These are phyloP conservation scores for Graphium colonna DNA, from an alignment of 2,888 invertebrate genomes.

Conservation along the genomic window DNA sequence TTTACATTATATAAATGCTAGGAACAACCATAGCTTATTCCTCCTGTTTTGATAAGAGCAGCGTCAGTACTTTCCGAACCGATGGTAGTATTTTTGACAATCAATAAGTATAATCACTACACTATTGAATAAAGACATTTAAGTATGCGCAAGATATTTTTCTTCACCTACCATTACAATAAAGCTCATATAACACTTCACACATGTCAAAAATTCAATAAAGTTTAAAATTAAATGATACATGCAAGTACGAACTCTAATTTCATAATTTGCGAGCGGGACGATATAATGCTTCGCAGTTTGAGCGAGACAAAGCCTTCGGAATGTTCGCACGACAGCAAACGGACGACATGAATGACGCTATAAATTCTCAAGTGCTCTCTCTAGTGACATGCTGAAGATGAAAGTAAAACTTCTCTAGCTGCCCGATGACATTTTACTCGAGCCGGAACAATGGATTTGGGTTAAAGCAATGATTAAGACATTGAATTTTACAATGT, in stretches of 20 bases:
- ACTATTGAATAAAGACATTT: no score
- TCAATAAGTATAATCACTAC: no score
- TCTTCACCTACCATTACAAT: no score
- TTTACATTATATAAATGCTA: no score
- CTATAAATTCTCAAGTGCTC: constrained; percentile 48
- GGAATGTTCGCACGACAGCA: constrained; percentile 68
- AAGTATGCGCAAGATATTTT: no score
- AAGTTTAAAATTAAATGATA: background rate
- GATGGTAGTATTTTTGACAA: no score
- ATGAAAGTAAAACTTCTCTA: constrained; percentile 70
- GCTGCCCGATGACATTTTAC: constrained; percentile 72
- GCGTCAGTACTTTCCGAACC: no score
- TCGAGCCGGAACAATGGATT: constrained; percentile 75
- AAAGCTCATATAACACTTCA: no score
- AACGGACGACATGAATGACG: constrained; percentile 57
- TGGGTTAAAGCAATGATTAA: constrained; percentile 45
- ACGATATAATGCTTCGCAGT: constrained; percentile 37
- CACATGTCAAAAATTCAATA: no score
- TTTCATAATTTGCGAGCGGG: no score
- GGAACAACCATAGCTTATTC: no score
- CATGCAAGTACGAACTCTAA: background rate
- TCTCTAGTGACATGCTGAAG: constrained; percentile 52
- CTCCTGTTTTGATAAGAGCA: no score
- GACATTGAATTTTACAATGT: background rate
- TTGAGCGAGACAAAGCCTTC: constrained; percentile 69